phyloP scores from a whole-genome alignment of 2,888 invertebrate species.

The Julus scandinavius region DNA sequence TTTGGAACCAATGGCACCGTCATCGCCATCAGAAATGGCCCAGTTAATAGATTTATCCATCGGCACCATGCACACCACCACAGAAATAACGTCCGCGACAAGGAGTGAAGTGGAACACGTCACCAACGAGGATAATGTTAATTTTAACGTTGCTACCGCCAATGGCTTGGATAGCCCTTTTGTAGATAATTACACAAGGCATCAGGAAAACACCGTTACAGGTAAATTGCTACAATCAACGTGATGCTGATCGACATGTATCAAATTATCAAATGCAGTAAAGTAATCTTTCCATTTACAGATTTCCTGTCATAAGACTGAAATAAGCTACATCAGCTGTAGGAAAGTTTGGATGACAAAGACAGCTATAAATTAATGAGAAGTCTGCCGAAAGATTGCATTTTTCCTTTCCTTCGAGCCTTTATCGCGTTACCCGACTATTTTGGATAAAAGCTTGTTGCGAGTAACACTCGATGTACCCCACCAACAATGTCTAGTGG shows the following conservation, averaged over 20 bases:
- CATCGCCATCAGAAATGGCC: slow-evolving; percentile 56
- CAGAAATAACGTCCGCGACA: background rate
- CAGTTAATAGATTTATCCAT: slow-evolving; percentile 58
- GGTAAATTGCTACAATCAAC: background rate
- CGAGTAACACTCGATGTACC: background rate
- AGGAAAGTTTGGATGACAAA: background rate
- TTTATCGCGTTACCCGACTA: background rate
- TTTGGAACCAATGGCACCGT: background rate
- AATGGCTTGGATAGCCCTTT: slow-evolving; percentile 59
- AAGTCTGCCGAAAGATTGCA: background rate
- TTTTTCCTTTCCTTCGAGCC: background rate
- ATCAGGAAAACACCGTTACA: slow-evolving; percentile 59
- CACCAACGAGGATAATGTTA: slow-evolving; percentile 59
- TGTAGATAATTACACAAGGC: slow-evolving; percentile 61
- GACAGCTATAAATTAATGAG: background rate
- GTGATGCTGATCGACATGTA: background rate
- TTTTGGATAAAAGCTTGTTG: slow-evolving; percentile 17
- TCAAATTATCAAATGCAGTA: background rate
- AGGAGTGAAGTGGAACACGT: slow-evolving; percentile 55
- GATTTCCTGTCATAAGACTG: slow-evolving; percentile 17
- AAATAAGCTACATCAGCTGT: background rate
- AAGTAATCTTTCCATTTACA: background rate
- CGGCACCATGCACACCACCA: slow-evolving; percentile 52
- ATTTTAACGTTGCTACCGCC: slow-evolving; percentile 58
- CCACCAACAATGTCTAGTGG: background rate